Conservation (phyloP, 2,888 invertebrate species). For the Nomada goodeniana region DNA sequence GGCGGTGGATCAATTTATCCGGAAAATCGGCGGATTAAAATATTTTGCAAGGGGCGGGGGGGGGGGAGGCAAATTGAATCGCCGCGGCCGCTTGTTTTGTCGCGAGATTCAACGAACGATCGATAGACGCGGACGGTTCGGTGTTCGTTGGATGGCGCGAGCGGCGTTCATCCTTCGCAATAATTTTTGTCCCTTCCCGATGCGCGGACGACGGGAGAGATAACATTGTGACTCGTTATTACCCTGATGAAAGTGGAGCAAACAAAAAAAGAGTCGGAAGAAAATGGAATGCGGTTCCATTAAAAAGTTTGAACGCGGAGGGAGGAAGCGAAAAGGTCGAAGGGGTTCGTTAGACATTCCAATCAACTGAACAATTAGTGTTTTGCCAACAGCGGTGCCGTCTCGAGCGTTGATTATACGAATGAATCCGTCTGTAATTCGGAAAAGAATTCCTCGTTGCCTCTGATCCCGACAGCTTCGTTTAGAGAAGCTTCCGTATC, state of each 20-base stretch:
- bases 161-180: not conserved
- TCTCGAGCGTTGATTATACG: constrained; percentile 18
- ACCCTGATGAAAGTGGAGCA: constrained; percentile 12
- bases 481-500: not conserved
- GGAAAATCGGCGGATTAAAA: constrained; percentile 46
- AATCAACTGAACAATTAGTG: constrained; percentile 36
- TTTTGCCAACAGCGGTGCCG: constrained; percentile 21
- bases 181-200: constrained; percentile 32
- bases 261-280: not conserved
- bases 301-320: constrained; percentile 33
- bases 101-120: constrained; percentile 28
- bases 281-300: constrained; percentile 29
- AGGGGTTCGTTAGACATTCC: constrained; percentile 40
- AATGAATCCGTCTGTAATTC: constrained; percentile 21
- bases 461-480: constrained; percentile 1
- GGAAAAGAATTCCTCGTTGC: constrained; percentile 33
- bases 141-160: not conserved
- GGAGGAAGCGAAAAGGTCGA: constrained; percentile 14
- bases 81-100: constrained; percentile 17
- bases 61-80: constrained; percentile 27
- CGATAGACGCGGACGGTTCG: constrained; percentile 22
- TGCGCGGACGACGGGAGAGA: not conserved
- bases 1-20: constrained; percentile 42
- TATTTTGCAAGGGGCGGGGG: not conserved
- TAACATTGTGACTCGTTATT: constrained; percentile 29